phyloP scores from a whole-genome alignment of 2,797 vertebrate species.

The Mormyrus hasselquistii region DNA sequence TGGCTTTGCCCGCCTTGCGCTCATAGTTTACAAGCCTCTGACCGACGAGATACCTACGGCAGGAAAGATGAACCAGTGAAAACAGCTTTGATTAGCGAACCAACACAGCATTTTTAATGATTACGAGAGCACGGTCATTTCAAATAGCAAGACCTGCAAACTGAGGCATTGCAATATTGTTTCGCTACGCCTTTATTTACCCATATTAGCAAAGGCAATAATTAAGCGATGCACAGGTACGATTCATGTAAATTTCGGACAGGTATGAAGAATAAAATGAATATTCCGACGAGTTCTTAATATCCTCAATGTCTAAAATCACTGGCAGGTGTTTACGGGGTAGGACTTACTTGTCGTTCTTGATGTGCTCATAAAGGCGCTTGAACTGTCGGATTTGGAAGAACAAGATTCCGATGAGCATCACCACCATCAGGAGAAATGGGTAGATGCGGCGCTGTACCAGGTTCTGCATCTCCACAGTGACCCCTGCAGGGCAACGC shows the following conservation, averaged over 20 bases:
- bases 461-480: conserved; percentile 91
- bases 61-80: not conserved
- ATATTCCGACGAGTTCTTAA: not conserved
- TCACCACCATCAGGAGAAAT: conserved; percentile 92
- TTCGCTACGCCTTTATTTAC: not conserved
- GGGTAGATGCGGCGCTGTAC: conserved; percentile 97
- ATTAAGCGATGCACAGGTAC: not conserved
- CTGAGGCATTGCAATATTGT: not conserved
- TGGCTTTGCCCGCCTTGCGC: conserved; percentile 80
- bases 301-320: not conserved
- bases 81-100: not conserved
- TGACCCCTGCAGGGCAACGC: conserved; percentile 71
- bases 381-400: conserved; percentile 98
- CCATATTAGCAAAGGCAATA: not conserved
- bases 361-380: conserved; percentile 99
- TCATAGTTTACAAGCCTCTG: conserved; percentile 98
- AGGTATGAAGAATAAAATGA: not conserved
- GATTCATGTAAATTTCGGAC: not conserved
- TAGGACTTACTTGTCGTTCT: conserved; percentile 93
- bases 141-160: not conserved
- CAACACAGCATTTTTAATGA: not conserved
- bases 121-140: not conserved
- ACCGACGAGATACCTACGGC: conserved; percentile 88
- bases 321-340: not conserved
- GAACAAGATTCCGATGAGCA: conserved; percentile 89